Evolutionary conservation across 2,113 vertebrate species (phyloP).

Genomic region (Oreotrochilus melanogaster): DNA sequence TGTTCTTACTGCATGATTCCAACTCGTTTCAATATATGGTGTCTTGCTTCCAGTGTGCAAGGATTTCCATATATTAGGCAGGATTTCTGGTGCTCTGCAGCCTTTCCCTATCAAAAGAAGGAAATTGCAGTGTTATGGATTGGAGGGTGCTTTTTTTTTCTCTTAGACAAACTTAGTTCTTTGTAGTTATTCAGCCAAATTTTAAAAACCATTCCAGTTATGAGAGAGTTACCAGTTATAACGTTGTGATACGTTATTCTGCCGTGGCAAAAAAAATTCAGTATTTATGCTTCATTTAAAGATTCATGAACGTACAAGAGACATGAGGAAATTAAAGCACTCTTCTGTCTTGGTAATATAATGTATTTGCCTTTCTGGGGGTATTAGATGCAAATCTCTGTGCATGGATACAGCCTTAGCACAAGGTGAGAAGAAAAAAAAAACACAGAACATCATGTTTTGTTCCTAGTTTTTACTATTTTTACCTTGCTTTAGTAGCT

Average conservation of each 20-base stretch:
- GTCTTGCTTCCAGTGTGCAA: neutral
- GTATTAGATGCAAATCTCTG: neutral
- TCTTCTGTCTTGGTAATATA: neutral
- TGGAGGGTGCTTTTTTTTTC: neutral
- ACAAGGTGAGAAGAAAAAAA: neutral
- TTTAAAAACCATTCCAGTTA: neutral
- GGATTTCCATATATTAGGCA: neutral
- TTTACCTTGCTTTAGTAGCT: constrained; percentile 54
- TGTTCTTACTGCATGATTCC: neutral
- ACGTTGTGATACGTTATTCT: neutral
- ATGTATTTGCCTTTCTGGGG: neutral
- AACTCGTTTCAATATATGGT: neutral
- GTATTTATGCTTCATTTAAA: neutral
- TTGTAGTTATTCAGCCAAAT: no score
- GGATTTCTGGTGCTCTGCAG: neutral
- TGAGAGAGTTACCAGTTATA: neutral
- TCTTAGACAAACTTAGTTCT: neutral
- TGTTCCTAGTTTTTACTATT: neutral
- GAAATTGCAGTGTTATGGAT: neutral
- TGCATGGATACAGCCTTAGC: neutral
- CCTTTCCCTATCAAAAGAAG: neutral
- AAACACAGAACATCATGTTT: neutral
- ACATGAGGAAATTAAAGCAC: neutral
- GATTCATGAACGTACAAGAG: neutral
- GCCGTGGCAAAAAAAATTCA: neutral